phyloP scores from a whole-genome alignment of 2,113 vertebrate genomes.

The Amblyornis subalaris region DNA sequence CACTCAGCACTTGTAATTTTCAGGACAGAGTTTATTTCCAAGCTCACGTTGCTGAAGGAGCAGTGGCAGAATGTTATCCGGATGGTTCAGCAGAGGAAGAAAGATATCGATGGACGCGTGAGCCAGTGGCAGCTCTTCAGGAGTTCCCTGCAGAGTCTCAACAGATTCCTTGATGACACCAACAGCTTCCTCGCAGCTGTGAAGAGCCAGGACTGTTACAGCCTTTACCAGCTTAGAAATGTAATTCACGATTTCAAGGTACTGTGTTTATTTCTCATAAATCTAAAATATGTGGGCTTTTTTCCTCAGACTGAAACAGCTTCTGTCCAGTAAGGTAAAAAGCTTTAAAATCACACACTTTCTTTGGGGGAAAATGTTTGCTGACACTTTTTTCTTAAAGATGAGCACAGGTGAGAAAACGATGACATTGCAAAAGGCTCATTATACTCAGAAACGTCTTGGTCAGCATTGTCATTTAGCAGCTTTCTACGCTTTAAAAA shows the following conservation, averaged over 20 bases:
- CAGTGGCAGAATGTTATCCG: constrained; percentile 81
- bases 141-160: constrained; percentile 72
- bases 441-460: background rate
- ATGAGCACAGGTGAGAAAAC: background rate
- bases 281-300: background rate
- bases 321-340: background rate
- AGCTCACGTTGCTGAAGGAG: constrained; percentile 78
- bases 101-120: constrained; percentile 71
- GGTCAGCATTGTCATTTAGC: background rate
- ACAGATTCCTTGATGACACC: constrained; percentile 70
- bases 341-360: background rate
- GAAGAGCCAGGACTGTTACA: constrained; percentile 67
- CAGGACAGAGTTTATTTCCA: constrained; percentile 85
- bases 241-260: constrained; percentile 83
- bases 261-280: background rate
- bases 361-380: background rate
- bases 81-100: constrained; percentile 75
- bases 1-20: background rate
- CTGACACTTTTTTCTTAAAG: background rate
- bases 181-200: constrained; percentile 68
- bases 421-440: background rate
- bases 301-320: background rate
- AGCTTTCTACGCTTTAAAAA: background rate
- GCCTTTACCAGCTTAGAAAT: constrained; percentile 71
- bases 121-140: constrained; percentile 81